phyloP scores from a whole-genome alignment of 2,888 invertebrate species.

The Eugnorisma glareosa region DNA sequence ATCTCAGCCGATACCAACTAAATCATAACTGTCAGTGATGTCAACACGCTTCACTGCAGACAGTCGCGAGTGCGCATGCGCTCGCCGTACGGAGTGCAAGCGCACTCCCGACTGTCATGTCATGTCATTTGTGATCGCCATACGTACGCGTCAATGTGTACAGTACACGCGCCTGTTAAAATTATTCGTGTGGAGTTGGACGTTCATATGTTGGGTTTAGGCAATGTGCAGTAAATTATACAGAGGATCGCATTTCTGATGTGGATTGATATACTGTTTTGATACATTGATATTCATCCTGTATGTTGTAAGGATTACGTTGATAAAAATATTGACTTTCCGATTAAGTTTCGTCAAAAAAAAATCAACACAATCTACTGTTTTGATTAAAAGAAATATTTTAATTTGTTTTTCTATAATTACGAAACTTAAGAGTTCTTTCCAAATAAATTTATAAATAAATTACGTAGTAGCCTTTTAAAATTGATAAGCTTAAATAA shows the following conservation, averaged over 20 bases:
- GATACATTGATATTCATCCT: constrained; percentile 4
- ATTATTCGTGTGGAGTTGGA: not conserved
- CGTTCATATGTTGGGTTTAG: not conserved
- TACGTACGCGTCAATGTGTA: not conserved
- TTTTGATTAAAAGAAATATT: too few species aligned
- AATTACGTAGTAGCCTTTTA: not conserved
- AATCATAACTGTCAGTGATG: constrained; percentile 14
- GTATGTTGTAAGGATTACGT: not conserved
- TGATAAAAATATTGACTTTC: too few species aligned
- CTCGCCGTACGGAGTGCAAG: too few species aligned
- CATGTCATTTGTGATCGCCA: not conserved
- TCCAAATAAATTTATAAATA: not conserved
- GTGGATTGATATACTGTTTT: too few species aligned
- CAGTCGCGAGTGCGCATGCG: too few species aligned
- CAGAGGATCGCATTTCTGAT: not conserved
- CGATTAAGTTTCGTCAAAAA: too few species aligned
- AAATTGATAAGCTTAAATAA: not conserved
- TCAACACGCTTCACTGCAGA: too few species aligned
- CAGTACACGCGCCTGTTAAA: not conserved
- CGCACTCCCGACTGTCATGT: not conserved
- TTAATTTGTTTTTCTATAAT: too few species aligned
- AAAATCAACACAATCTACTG: too few species aligned
- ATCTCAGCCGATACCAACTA: constrained; percentile 8
- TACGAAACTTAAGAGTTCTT: not conserved
- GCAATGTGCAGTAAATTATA: not conserved